These are phyloP conservation scores for Ichneumoninae sp. DNA, from an alignment of 2,888 invertebrate species.

Conservation along the genomic window DNA sequence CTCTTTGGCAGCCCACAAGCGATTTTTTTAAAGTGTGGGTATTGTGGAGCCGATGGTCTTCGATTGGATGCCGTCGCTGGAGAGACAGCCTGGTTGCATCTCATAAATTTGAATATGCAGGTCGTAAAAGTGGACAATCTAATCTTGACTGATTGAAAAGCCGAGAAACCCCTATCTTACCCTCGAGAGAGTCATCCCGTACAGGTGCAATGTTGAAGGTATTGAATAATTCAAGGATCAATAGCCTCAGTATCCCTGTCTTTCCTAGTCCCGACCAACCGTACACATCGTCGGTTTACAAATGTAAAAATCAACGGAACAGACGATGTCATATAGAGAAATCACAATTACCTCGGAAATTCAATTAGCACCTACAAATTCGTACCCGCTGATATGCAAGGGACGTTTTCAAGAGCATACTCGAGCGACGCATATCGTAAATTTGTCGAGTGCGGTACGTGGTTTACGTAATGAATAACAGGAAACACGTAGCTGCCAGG, in stretches of 20 bases:
- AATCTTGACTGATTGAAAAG: neutral
- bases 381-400: conserved; percentile 25
- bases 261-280: neutral
- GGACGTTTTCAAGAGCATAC: conserved; percentile 53
- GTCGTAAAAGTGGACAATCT: neutral
- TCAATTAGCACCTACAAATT: conserved; percentile 50
- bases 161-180: neutral
- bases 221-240: neutral
- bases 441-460: conserved; percentile 48
- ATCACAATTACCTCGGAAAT: conserved; percentile 30
- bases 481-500: conserved; percentile 35
- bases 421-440: conserved; percentile 45
- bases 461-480: conserved; percentile 62
- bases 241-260: neutral
- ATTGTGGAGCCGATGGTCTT: neutral
- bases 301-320: neutral
- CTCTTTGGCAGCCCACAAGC: too few species aligned
- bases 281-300: neutral
- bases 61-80: neutral
- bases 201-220: neutral
- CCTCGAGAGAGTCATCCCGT: neutral
- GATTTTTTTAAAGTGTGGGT: neutral
- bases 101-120: neutral
- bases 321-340: neutral
- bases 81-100: neutral